Conservation (phyloP, 2,888 invertebrate genomes). For the Eupithecia dodoneata region DNA sequence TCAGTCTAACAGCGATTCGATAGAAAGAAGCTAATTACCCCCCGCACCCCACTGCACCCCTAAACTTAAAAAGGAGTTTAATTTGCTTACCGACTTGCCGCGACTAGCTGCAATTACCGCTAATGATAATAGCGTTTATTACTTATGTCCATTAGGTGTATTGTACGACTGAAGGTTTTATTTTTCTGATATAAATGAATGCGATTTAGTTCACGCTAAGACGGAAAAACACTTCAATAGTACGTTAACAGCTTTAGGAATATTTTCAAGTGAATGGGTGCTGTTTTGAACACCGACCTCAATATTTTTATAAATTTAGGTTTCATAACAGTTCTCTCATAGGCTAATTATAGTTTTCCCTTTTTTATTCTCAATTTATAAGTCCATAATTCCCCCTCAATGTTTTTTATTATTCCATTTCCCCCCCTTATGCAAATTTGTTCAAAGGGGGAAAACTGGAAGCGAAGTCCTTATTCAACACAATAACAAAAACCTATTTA, state of each 20-base stretch:
- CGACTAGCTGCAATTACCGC: conserved; percentile 63
- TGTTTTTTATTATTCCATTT: too few relatives aligned
- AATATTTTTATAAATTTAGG: neutral
- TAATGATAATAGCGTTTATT: conserved; percentile 73
- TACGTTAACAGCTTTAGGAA: neutral
- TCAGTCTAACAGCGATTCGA: conserved; percentile 30
- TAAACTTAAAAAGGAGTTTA: conserved; percentile 42
- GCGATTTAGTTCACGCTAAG: conserved; percentile 32
- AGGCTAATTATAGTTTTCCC: too few relatives aligned
- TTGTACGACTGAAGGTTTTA: conserved; percentile 39
- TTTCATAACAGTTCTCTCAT: too few relatives aligned
- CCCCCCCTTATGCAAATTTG: too few relatives aligned
- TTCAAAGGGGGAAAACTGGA: too few relatives aligned
- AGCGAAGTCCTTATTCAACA: neutral
- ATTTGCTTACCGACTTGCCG: conserved; percentile 45
- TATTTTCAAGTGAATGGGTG: neutral
- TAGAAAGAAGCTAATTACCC: conserved; percentile 35
- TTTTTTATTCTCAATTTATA: too few relatives aligned
- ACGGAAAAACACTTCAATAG: neutral
- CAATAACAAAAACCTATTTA: neutral
- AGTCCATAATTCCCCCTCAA: too few relatives aligned
- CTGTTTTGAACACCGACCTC: neutral
- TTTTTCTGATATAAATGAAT: conserved; percentile 40
- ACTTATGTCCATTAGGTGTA: conserved; percentile 63
- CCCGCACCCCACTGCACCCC: conserved; percentile 34